phyloP scores from a whole-genome alignment of 1,140 invertebrate genomes.

The Ceratina calcarata region DNA sequence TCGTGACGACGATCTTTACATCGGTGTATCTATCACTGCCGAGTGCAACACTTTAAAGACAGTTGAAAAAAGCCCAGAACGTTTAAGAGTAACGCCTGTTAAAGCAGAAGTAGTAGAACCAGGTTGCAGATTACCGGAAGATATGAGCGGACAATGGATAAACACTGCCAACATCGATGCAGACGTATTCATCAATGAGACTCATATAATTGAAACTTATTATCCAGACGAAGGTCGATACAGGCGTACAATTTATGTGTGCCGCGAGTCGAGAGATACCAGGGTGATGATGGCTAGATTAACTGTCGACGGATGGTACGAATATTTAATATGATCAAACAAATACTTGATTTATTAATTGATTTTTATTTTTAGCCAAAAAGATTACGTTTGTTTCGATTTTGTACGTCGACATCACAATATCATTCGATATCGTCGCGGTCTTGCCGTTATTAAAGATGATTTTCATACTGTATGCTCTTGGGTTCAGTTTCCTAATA shows the following conservation, averaged over 20 bases:
- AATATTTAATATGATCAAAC: constrained; percentile 49
- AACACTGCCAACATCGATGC: constrained; percentile 98
- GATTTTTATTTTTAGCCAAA: constrained; percentile 87
- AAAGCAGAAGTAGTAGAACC: constrained; percentile 93
- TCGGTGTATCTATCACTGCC: constrained; percentile 94
- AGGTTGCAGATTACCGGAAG: constrained; percentile 94
- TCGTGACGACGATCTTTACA: constrained; percentile 94
- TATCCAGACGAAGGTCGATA: constrained; percentile 94
- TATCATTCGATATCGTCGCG: constrained; percentile 95
- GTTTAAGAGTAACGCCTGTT: constrained; percentile 92
- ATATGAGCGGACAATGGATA: constrained; percentile 97
- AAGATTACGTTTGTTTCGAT: constrained; percentile 98
- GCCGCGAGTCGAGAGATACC: constrained; percentile 92
- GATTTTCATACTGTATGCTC: constrained; percentile 96
- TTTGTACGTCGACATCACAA: constrained; percentile 98
- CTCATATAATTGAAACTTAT: constrained; percentile 96
- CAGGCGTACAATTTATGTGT: constrained; percentile 95
- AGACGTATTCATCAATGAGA: constrained; percentile 96
- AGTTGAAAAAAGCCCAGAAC: constrained; percentile 94
- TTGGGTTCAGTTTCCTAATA: constrained; percentile 94
- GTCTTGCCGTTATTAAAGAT: constrained; percentile 93
- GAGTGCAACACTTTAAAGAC: constrained; percentile 96
- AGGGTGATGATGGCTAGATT: constrained; percentile 97
- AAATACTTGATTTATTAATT: constrained; percentile 6
- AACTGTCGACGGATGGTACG: constrained; percentile 96